Evolutionary conservation across 2,113 vertebrate genomes (phyloP).

Genomic region (Craseonycteris thonglongyai): DNA sequence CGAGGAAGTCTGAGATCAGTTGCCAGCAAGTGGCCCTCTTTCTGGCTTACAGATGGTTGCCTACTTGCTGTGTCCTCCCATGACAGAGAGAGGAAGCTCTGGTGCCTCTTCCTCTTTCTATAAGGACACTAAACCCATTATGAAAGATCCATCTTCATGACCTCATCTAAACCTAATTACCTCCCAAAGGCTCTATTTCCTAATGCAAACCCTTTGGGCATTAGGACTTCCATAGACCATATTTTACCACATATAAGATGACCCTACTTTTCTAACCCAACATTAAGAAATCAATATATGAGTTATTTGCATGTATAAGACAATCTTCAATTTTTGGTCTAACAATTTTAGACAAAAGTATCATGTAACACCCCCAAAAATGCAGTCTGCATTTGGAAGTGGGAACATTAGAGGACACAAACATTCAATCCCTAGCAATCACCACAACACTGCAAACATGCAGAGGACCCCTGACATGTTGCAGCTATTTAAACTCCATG

Average conservation of each 20-base stretch:
- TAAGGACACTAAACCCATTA: not conserved
- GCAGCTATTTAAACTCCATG: not conserved
- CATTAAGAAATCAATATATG: too few relatives aligned
- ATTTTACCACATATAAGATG: too few relatives aligned
- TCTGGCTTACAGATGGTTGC: not conserved
- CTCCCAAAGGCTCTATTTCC: not conserved
- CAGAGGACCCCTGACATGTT: not conserved
- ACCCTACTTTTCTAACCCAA: too few relatives aligned
- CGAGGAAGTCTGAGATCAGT: too few relatives aligned
- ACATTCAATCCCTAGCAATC: not conserved
- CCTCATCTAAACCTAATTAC: not conserved
- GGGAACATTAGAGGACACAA: not conserved
- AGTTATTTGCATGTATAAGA: too few relatives aligned
- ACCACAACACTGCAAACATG: too few relatives aligned
- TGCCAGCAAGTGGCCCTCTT: not conserved
- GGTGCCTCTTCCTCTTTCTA: not conserved
- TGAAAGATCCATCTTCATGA: fast-evolving
- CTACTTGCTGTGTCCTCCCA: not conserved
- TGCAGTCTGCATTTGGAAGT: not conserved
- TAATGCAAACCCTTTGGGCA: not conserved
- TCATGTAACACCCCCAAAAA: too few relatives aligned
- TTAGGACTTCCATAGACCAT: not conserved
- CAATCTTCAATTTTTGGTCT: too few relatives aligned
- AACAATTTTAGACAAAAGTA: too few relatives aligned
- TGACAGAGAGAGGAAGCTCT: not conserved